These are phyloP conservation scores for Eubasilissa regina DNA, from an alignment of 1,140 invertebrate species.

Conservation along the genomic window DNA sequence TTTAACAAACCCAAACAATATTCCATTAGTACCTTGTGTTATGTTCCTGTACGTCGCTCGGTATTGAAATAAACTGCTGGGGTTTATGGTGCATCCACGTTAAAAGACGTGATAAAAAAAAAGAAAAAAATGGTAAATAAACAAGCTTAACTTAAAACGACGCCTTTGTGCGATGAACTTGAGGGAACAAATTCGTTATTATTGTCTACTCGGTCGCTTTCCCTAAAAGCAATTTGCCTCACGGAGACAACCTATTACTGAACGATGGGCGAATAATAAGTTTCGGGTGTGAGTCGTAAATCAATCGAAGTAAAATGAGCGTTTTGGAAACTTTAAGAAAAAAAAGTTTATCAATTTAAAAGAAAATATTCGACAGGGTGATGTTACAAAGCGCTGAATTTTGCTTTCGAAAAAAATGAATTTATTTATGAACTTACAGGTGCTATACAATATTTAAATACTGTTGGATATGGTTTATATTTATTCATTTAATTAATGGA, in stretches of 20 bases:
- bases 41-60: no score
- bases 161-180: background rate
- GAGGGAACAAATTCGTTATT: background rate
- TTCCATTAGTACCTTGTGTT: no score
- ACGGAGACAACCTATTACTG: background rate
- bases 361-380: background rate
- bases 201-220: background rate
- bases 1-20: no score
- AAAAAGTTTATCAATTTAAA: slow-evolving; percentile 34
- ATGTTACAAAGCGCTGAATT: no score
- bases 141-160: background rate
- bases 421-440: no score
- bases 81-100: no score
- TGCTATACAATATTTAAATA: no score
- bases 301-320: slow-evolving; percentile 26
- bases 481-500: no score
- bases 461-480: no score
- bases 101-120: background rate
- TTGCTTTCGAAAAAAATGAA: no score
- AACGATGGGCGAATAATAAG: slow-evolving; percentile 24
- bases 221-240: slow-evolving; percentile 15
- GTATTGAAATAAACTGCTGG: no score
- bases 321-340: slow-evolving; percentile 2
- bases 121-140: background rate
- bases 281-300: slow-evolving; percentile 24